Evolutionary conservation across 2,113 vertebrate species (phyloP).

Genomic region (Cyanistes caeruleus): DNA sequence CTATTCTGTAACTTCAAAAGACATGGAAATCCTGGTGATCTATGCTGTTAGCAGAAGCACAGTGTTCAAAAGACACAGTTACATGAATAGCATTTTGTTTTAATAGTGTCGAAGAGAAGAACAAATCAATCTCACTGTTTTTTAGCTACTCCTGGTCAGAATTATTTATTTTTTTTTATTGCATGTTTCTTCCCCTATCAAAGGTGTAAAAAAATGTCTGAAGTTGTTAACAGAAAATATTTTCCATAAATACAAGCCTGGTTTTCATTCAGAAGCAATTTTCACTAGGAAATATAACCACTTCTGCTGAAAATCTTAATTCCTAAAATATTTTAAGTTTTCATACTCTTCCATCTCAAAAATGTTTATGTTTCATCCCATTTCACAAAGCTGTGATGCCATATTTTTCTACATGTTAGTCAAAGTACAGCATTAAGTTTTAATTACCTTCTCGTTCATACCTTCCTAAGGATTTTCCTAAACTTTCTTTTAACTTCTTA

Average conservation of each 20-base stretch:
- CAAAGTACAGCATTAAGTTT: not conserved
- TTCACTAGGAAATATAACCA: not conserved
- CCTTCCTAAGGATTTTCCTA: not conserved
- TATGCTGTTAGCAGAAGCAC: not conserved
- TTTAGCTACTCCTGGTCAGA: not conserved
- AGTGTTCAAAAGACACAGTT: not conserved
- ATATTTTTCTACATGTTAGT: not conserved
- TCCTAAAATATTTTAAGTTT: not conserved
- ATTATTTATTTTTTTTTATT: not conserved
- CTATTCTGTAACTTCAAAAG: not conserved
- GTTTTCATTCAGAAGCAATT: not conserved
- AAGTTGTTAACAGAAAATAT: not conserved
- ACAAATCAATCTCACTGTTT: not conserved
- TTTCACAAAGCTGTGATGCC: not conserved
- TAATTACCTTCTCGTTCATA: not conserved
- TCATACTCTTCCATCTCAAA: not conserved
- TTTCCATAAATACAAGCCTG: not conserved
- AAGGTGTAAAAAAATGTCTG: not conserved
- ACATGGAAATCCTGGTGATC: not conserved
- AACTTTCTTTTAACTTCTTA: not conserved
- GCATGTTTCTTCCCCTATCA: not conserved
- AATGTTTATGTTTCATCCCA: not conserved
- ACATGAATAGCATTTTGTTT: not conserved
- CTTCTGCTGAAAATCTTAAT: not conserved
- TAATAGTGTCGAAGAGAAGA: not conserved